Conservation (phyloP, 2,888 invertebrate species). For the Saturnia japonica region DNA sequence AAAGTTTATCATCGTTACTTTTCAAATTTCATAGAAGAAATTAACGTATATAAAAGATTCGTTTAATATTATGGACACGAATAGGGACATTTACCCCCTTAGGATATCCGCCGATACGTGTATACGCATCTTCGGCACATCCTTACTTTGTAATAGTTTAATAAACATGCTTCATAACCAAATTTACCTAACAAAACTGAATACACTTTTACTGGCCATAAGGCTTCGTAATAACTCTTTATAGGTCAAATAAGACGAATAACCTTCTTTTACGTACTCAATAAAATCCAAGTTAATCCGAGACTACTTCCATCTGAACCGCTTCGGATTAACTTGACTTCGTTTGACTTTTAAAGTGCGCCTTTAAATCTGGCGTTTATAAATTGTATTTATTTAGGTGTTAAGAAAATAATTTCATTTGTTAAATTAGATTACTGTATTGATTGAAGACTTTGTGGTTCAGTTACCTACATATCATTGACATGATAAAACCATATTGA, state of each 20-base stretch:
- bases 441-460: neutral
- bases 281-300: constrained; percentile 16
- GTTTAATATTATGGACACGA: too few relatives aligned
- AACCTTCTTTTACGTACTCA: constrained; percentile 12
- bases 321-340: neutral
- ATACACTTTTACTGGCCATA: constrained; percentile 7
- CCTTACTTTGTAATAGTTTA: neutral
- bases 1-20: too few relatives aligned
- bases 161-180: constrained; percentile 16
- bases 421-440: neutral
- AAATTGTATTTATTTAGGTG: neutral
- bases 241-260: constrained; percentile 8
- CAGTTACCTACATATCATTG: neutral
- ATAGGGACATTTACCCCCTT: too few relatives aligned
- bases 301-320: constrained; percentile 6
- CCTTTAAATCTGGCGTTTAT: neutral
- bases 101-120: too few relatives aligned
- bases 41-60: too few relatives aligned
- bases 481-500: neutral
- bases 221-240: constrained; percentile 9
- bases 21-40: too few relatives aligned
- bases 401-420: neutral
- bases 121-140: too few relatives aligned
- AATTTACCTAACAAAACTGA: neutral
- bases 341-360: constrained; percentile 3